Conservation (phyloP, 2,888 invertebrate genomes). For the Drosophila lacicola region DNA sequence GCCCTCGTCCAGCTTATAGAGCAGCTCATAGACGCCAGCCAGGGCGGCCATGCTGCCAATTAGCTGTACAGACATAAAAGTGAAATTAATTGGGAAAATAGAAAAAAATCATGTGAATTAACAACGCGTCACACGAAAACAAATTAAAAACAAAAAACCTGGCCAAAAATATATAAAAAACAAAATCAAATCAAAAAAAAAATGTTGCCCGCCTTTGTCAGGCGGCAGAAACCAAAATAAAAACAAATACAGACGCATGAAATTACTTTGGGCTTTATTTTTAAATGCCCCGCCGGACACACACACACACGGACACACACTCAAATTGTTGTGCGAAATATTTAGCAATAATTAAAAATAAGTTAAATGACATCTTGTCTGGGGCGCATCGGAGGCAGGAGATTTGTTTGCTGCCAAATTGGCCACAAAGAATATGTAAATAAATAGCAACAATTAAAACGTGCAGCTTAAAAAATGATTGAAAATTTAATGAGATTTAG, state of each 20-base stretch:
- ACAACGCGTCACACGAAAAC: conserved; percentile 40
- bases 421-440: conserved; percentile 45
- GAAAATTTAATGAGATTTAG: conserved; percentile 28
- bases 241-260: conserved; percentile 52
- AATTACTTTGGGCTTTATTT: conserved; percentile 71
- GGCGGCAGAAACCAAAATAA: conserved; percentile 32
- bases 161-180: conserved; percentile 24
- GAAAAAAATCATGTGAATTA: conserved; percentile 37
- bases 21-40: conserved; percentile 71
- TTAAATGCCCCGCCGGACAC: conserved; percentile 60
- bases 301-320: neutral
- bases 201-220: conserved; percentile 21
- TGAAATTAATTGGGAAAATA: conserved; percentile 15
- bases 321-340: conserved; percentile 36
- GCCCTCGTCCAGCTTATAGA: conserved; percentile 65
- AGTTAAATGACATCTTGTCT: conserved; percentile 68
- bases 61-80: conserved; percentile 49
- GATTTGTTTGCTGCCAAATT: conserved; percentile 70
- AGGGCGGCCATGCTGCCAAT: conserved; percentile 72
- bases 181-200: conserved; percentile 16
- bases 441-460: conserved; percentile 42
- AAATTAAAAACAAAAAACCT: conserved; percentile 28
- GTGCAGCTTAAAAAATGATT: conserved; percentile 12
- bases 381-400: conserved; percentile 47
- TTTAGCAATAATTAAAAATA: conserved; percentile 50